A percentile compares a stretch with the other conserved stretches of the same genome.
These are phyloP conservation scores for Onychostruthus taczanowskii DNA, from an alignment of 2,113 vertebrate species.

Conservation along the genomic window DNA sequence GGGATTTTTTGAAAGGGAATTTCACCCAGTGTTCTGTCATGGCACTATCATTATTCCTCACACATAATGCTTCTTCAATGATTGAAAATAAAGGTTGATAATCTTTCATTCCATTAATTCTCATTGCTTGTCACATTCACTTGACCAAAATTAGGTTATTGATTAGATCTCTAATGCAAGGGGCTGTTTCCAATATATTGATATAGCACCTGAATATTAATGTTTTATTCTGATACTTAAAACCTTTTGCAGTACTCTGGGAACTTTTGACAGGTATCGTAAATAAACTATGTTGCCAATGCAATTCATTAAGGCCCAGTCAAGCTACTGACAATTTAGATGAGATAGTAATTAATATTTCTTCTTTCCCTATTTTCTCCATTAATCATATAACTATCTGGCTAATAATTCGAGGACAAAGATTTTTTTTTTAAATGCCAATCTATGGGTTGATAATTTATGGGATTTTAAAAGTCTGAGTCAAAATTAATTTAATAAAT, in stretches of 20 bases:
- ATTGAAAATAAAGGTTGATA: neutral
- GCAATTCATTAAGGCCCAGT: neutral
- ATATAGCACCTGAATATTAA: neutral
- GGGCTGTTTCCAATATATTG: neutral
- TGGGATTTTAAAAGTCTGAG: neutral
- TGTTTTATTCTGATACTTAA: neutral
- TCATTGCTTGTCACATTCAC: neutral
- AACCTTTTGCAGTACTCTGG: neutral
- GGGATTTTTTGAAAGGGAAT: neutral
- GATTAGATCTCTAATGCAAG: neutral
- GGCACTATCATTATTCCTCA: neutral
- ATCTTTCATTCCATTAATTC: neutral
- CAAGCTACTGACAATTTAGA: neutral
- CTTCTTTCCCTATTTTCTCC: neutral
- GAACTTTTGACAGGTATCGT: neutral
- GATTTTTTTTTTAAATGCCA: neutral
- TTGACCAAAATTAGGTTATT: neutral
- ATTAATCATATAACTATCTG: neutral
- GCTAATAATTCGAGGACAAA: neutral
- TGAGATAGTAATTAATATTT: neutral
- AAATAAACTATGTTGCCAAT: neutral
- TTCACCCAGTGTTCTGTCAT: neutral
- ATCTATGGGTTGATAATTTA: neutral
- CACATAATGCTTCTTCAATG: neutral
- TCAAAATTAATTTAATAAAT: neutral